Evolutionary conservation across 2,888 invertebrate species (phyloP).

Genomic region (Drosophila anomalata): DNA sequence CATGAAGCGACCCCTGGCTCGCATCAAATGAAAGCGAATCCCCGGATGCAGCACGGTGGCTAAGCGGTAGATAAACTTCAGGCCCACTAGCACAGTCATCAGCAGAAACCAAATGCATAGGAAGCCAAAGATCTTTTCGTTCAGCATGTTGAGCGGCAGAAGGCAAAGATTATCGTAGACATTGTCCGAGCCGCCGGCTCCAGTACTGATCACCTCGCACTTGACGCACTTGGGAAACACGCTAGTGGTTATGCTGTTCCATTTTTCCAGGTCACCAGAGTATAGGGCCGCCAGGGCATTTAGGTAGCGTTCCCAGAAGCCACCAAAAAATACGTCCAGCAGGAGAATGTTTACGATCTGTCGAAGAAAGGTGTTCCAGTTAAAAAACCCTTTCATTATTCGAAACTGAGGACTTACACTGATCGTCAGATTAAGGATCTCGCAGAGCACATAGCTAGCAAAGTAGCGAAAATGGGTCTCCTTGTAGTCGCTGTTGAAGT

Average conservation of each 20-base stretch:
- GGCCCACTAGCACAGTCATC: constrained; percentile 86
- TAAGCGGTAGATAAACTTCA: constrained; percentile 88
- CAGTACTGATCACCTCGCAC: constrained; percentile 94
- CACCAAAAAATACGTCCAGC: constrained; percentile 80
- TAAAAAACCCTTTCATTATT: too few species aligned
- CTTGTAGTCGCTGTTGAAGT: constrained; percentile 77
- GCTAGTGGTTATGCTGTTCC: constrained; percentile 81
- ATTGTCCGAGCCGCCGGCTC: constrained; percentile 92
- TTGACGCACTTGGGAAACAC: constrained; percentile 90
- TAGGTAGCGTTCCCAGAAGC: constrained; percentile 81
- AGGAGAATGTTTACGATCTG: constrained; percentile 80
- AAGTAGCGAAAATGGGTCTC: constrained; percentile 85
- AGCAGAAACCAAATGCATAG: constrained; percentile 90
- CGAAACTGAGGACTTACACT: constrained; percentile 85
- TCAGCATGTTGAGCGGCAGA: constrained; percentile 91
- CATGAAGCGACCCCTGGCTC: constrained; percentile 70
- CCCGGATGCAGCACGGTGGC: constrained; percentile 85
- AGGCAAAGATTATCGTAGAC: constrained; percentile 91
- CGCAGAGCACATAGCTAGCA: constrained; percentile 88
- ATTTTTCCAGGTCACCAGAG: constrained; percentile 74
- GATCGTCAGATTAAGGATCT: constrained; percentile 89
- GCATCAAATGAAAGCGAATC: constrained; percentile 75
- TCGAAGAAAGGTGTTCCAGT: not conserved
- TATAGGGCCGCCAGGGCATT: constrained; percentile 77
- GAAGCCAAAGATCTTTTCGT: constrained; percentile 91